Conservation (phyloP, 2,797 vertebrate genomes). For the Amniataba percoides region DNA sequence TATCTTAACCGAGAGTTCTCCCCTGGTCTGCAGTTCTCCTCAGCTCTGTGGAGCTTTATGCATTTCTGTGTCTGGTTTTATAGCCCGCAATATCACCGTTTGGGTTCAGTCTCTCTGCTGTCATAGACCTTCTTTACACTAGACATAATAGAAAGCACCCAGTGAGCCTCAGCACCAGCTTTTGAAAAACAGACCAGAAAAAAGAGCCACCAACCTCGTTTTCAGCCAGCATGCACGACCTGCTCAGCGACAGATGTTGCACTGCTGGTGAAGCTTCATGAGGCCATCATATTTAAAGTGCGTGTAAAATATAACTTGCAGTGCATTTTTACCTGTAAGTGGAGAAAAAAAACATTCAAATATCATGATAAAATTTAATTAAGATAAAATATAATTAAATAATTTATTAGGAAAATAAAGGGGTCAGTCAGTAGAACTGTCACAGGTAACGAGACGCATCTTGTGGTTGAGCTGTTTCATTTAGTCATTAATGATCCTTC, state of each 20-base stretch:
- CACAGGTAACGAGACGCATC: background rate
- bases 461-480: background rate
- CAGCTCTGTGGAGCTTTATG: background rate
- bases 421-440: too few relatives aligned
- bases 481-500: too few relatives aligned
- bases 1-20: too few relatives aligned
- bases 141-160: background rate
- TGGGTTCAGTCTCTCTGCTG: constrained; percentile 1
- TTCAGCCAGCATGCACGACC: background rate
- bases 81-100: background rate
- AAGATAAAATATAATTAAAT: too few relatives aligned
- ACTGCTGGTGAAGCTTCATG: background rate
- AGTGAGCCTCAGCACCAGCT: background rate
- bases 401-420: too few relatives aligned
- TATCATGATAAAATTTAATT: too few relatives aligned
- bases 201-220: background rate
- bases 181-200: too few relatives aligned
- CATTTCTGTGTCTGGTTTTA: background rate
- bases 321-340: background rate
- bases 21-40: background rate
- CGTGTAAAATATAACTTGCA: background rate
- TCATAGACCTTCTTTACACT: background rate
- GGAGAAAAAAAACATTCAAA: background rate
- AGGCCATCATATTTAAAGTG: background rate
- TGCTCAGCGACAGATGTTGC: background rate